These are phyloP conservation scores for Herminia tarsipennalis DNA, from an alignment of 2,888 invertebrate species.

Conservation along the genomic window DNA sequence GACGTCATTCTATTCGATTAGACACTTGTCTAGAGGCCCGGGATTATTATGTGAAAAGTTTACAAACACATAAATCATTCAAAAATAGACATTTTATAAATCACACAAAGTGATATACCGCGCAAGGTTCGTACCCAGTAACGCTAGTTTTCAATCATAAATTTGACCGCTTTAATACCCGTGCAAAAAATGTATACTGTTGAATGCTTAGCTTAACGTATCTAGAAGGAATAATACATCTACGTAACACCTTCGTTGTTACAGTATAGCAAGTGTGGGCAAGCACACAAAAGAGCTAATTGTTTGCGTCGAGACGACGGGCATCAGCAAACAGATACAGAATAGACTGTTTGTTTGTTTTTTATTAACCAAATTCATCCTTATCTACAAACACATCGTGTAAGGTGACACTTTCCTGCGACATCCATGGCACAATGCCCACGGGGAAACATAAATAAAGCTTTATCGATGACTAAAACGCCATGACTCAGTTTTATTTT, in stretches of 20 bases:
- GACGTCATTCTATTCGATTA: no score
- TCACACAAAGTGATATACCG: no score
- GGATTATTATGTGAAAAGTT: no score
- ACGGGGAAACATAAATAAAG: slow-evolving; percentile 15
- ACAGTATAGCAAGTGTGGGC: slow-evolving; percentile 59
- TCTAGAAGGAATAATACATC: slow-evolving; percentile 35
- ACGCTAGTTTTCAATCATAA: no score
- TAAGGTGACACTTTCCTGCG: slow-evolving; percentile 25
- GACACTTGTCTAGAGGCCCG: no score
- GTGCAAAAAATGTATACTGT: background rate
- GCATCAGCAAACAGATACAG: slow-evolving; percentile 61
- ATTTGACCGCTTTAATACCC: no score
- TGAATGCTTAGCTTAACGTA: slow-evolving; percentile 6
- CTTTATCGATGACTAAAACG: slow-evolving; percentile 5
- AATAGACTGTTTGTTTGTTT: slow-evolving; percentile 57
- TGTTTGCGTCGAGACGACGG: slow-evolving; percentile 63
- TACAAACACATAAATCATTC: no score
- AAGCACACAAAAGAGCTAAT: slow-evolving; percentile 73
- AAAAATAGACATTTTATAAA: no score
- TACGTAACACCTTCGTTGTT: slow-evolving; percentile 48
- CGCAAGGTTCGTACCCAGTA: no score
- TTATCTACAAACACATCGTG: slow-evolving; percentile 35
- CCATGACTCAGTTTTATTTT: background rate
- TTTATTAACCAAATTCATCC: slow-evolving; percentile 56
- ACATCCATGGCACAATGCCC: background rate